Base-by-base conservation (phyloP, 2,888 invertebrate species). In the Onthophagus sagittarius region DNA sequence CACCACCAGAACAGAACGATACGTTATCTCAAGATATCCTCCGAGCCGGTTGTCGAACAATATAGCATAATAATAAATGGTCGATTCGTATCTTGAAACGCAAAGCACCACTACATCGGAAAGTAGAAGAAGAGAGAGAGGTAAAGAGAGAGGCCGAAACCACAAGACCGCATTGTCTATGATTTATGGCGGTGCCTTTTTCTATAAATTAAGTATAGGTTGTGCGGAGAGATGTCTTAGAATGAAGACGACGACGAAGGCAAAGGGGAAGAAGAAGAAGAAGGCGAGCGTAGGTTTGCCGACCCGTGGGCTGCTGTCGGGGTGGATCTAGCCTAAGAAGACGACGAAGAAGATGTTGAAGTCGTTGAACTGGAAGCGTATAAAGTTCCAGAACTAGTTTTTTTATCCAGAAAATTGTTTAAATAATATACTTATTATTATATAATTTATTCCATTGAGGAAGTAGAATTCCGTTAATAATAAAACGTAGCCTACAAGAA, bases 281-380 rank as follows among this genome's bases (percentile, higher is more conserved):
- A 23, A 23, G 23, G 23, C n/a, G 31, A 14, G 67, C 63, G 72
- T 63, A 79, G 79, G 78, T 79, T 80, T 78, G 80, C 79, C 77
- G 77, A 79, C 77, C 79, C 78, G 80, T 80, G 80, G 80, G 80
- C 78, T 78, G 72, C 33, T 13, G 11, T 67, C 23, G 67, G 31
- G n/a, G 15, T 23, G 31, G n/a, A 67, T 31, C 67, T n/a, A 31
- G n/a, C 15, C n/a, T 13, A n/a, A 67, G 79, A 76, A 78, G 79
- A 80, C 80, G 79, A 80, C 79, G 79, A 80, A 80, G 80, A 79
- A 78, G 76, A 73, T 74, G 71, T 73, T 53, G 7, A 65, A 79
- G 81, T 81, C 81, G 77, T 80, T 79, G 81, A 81, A 80, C 81
- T 80, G 80, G 79, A 80, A 78, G 80, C 80, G 79, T 23, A 23